phyloP scores from a whole-genome alignment of 2,888 invertebrate genomes.

The Dione vanillae region DNA sequence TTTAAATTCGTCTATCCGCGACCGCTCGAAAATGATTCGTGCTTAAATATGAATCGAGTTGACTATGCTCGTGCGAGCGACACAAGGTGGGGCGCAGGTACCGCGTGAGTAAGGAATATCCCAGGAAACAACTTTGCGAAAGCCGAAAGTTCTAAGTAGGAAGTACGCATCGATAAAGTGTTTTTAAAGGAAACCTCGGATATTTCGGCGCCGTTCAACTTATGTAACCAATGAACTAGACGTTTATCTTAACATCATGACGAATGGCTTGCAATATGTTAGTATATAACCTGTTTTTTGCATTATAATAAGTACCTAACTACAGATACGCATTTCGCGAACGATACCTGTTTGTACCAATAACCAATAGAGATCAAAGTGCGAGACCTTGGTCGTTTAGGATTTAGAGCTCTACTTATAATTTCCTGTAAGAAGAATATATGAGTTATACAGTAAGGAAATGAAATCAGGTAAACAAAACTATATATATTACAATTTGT shows the following conservation, averaged over 20 bases:
- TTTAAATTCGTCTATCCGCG: conserved; percentile 64
- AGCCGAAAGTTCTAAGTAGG: conserved; percentile 74
- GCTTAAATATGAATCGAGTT: conserved; percentile 76
- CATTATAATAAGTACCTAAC: conserved; percentile 42
- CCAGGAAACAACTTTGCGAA: conserved; percentile 74
- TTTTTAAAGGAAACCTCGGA: conserved; percentile 17
- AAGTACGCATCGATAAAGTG: conserved; percentile 15
- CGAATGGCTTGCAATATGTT: conserved; percentile 33
- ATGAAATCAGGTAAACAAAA: conserved; percentile 10
- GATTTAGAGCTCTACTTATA: conserved; percentile 2
- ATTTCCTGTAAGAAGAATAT: conserved; percentile 8
- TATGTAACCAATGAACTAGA: conserved; percentile 32
- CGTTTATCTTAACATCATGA: conserved; percentile 39
- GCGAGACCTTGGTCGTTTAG: conserved; percentile 18
- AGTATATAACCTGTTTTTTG: conserved; percentile 42
- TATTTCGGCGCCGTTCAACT: conserved; percentile 21
- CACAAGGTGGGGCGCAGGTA: conserved; percentile 62
- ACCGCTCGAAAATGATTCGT: conserved; percentile 69
- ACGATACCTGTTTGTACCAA: conserved; percentile 24
- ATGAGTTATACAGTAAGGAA: conserved; percentile 6
- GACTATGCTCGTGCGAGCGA: conserved; percentile 54
- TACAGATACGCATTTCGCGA: conserved; percentile 28
- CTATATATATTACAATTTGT: conserved; percentile 9
- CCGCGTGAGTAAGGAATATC: conserved; percentile 62
- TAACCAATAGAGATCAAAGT: conserved; percentile 17